Evolutionary conservation across 1,140 invertebrate species (phyloP).

Genomic region (Magallana angulata): DNA sequence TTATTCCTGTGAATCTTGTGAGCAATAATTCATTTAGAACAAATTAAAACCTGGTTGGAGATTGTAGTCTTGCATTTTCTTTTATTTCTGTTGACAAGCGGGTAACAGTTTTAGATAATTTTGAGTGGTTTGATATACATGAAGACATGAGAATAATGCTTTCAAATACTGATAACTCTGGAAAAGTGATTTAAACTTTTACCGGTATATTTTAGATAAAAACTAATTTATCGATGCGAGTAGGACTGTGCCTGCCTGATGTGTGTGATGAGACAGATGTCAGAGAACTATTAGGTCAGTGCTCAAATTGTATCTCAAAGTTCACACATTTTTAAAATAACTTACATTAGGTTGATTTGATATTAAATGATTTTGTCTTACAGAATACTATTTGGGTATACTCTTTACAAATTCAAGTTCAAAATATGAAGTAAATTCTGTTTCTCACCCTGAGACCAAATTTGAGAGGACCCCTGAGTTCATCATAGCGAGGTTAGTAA

Average conservation of each 20-base stretch:
- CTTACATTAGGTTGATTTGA: no score
- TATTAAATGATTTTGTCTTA: not conserved
- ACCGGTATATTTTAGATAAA: no score
- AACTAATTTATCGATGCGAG: not conserved
- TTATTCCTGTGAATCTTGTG: not conserved
- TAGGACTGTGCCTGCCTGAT: not conserved
- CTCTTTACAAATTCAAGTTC: not conserved
- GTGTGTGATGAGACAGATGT: not conserved
- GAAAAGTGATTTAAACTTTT: no score
- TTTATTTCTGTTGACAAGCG: not conserved
- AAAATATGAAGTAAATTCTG: not conserved
- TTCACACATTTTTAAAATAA: no score
- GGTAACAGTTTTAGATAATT: not conserved
- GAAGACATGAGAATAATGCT: not conserved
- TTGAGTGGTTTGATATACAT: no score
- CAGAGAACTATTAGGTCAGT: not conserved
- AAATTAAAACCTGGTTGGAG: no score
- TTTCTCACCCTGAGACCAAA: not conserved
- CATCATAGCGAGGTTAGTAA: not conserved
- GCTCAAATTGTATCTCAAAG: no score
- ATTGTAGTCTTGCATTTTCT: no score
- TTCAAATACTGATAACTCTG: no score
- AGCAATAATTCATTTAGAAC: not conserved
- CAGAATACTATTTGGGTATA: not conserved
- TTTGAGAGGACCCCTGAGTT: slow-evolving; percentile 13